Base-by-base conservation (phyloP, 2,113 vertebrate genomes). In the Motacilla alba region DNA sequence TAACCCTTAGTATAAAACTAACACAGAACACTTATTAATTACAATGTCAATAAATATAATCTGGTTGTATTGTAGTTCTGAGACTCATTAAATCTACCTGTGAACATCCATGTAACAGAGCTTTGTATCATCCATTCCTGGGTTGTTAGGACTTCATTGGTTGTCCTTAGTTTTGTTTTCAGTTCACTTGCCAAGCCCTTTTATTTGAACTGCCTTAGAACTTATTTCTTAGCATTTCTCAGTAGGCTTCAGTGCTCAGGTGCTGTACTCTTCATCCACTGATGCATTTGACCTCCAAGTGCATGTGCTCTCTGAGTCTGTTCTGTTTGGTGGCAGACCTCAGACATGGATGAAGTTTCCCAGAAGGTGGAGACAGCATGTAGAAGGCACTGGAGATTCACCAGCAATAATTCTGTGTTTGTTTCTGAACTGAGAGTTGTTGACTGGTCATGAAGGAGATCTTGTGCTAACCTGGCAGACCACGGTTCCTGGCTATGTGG, bases 81-180 rank as follows among this genome's bases (percentile, higher is more conserved):
- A 69, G 35, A 13, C 35, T 68, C 44, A 30, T 58, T 62, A 77
- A 74, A 58, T 22, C 24, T 52, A 15, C 22, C 19, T 39, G 18
- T 63, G 80, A 76, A 59, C 28, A 39, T 76, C 35, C 30, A 17
- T 41, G 67, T 46, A 59, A 63, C 39, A 58, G 55, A 72, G 20
- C 23, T 63, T 63, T 20, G 0, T 15, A 4, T 59, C 35, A 86
- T 26, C 26, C 5, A 13, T 50, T 15, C 31, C 26, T 60, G 1
- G 1, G 0, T 63, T 6, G 1, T 23, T 47, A 26, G 20, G 77
- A 69, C 20, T 52, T 79, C 0, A 2, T 11, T 74, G 82, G 3
- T 15, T 47, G 46, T 66, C 15, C 26, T 70, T 69, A 27, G 23
- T 87, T 78, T 78, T 87, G 10, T 19, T 6, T 18, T 59, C n/a